These are phyloP conservation scores for Pachycephala philippinensis DNA, from an alignment of 2,113 vertebrate species.

Conservation along the genomic window DNA sequence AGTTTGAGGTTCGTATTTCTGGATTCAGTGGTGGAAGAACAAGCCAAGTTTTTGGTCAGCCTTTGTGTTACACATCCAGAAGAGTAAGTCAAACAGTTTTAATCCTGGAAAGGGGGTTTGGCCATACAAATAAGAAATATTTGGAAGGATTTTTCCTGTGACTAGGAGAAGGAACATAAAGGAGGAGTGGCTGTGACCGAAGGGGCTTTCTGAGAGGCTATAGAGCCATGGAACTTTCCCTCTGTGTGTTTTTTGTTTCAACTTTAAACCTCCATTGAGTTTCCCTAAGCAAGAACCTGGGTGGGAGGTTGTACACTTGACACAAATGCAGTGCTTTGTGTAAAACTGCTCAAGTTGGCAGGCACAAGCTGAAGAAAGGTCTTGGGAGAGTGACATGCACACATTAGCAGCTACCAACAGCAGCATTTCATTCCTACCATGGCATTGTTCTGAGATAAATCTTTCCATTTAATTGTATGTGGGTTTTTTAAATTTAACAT, in stretches of 20 bases:
- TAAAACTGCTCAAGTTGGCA: neutral
- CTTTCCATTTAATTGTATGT: neutral
- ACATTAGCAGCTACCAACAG: neutral
- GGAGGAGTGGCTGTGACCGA: neutral
- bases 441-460: neutral
- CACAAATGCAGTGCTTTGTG: neutral
- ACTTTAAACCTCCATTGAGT: neutral
- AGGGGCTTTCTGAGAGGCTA: neutral
- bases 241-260: neutral
- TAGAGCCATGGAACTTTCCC: neutral
- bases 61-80: neutral
- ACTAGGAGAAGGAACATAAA: neutral
- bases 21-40: neutral
- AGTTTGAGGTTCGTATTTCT: neutral
- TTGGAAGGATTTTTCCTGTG: neutral
- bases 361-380: neutral
- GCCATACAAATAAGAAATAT: neutral
- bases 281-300: neutral
- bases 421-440: neutral
- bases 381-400: neutral
- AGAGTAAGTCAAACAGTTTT: neutral
- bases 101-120: neutral
- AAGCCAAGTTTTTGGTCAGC: neutral
- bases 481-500: neutral
- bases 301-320: neutral